phyloP scores from a whole-genome alignment of 64 coral and sea anemone genomes.

The Montipora sp. region DNA sequence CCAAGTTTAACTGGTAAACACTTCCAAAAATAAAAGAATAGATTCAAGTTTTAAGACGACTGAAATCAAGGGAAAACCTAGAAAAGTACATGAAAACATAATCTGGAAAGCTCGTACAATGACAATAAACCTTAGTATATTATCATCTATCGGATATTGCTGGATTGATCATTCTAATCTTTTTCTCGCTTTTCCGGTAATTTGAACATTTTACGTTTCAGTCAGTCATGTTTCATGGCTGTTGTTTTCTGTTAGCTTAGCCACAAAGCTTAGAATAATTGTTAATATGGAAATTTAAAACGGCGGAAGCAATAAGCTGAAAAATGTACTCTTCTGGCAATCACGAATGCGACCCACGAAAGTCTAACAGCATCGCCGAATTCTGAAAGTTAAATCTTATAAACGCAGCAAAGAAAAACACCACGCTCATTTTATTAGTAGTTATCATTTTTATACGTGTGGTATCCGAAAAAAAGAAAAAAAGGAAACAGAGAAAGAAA shows the following conservation, averaged over 20 bases:
- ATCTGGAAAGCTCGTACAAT: too few species aligned
- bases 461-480: too few species aligned
- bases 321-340: not conserved
- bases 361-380: not conserved
- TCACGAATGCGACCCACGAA: not conserved
- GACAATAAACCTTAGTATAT: too few species aligned
- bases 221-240: not conserved
- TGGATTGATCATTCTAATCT: too few species aligned
- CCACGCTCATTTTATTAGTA: too few species aligned
- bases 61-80: too few species aligned
- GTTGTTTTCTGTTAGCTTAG: conserved; percentile 11
- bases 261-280: not conserved
- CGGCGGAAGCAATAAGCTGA: not conserved
- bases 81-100: too few species aligned
- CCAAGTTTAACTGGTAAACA: too few species aligned
- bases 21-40: too few species aligned
- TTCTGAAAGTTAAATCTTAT: not conserved
- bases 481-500: not conserved
- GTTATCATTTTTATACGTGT: too few species aligned
- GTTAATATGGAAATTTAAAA: conserved; percentile 3
- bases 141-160: too few species aligned
- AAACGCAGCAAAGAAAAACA: not conserved
- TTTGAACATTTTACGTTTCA: not conserved
- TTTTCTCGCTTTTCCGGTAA: not conserved
- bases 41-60: too few species aligned